phyloP scores from a whole-genome alignment of 2,888 invertebrate genomes.

The Melanostoma mellinum region DNA sequence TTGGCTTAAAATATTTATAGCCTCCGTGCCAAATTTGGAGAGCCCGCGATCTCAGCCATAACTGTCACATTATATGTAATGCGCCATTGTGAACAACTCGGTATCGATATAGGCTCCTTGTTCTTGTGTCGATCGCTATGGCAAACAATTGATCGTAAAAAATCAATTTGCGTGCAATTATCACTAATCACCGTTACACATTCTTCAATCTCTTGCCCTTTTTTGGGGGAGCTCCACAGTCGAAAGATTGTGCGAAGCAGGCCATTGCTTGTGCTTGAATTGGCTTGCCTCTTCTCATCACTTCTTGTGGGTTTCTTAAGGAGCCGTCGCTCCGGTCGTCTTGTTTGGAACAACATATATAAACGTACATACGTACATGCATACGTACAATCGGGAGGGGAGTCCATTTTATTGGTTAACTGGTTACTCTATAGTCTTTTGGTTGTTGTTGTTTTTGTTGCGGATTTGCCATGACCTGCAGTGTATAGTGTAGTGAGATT shows the following conservation, averaged over 20 bases:
- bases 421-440: slow-evolving; percentile 25
- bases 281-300: slow-evolving; percentile 21
- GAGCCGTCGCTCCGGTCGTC: background rate
- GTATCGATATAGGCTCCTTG: background rate
- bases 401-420: slow-evolving; percentile 34
- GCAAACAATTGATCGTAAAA: slow-evolving; percentile 70
- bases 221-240: slow-evolving; percentile 52
- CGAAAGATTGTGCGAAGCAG: slow-evolving; percentile 30
- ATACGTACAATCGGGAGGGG: background rate
- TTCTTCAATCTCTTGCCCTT: slow-evolving; percentile 69
- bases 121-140: slow-evolving; percentile 4
- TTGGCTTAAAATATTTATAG: slow-evolving; percentile 36
- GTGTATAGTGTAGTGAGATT: slow-evolving; percentile 51
- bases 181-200: slow-evolving; percentile 72
- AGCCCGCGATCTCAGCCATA: slow-evolving; percentile 40
- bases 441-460: slow-evolving; percentile 24
- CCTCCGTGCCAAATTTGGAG: slow-evolving; percentile 49
- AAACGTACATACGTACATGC: too few species aligned
- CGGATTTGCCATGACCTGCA: slow-evolving; percentile 56
- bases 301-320: slow-evolving; percentile 5
- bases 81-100: slow-evolving; percentile 38
- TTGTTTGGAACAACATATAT: background rate
- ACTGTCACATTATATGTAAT: slow-evolving; percentile 52
- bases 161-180: slow-evolving; percentile 73
- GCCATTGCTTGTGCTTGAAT: slow-evolving; percentile 45